phyloP scores from a whole-genome alignment of 2,888 invertebrate species.

The Hymenopus coronatus region DNA sequence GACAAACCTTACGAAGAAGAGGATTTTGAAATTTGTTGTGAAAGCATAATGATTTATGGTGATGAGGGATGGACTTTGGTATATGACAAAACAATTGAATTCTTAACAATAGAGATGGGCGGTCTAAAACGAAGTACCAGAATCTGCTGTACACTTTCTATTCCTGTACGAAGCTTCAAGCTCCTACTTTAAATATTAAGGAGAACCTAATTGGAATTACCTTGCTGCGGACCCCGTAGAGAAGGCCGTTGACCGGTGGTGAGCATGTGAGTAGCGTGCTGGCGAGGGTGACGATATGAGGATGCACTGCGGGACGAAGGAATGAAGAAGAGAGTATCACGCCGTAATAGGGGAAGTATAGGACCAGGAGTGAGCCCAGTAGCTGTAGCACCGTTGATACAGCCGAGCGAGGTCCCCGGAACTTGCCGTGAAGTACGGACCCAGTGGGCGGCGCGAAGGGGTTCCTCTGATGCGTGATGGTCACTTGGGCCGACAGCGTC shows the following conservation, averaged over 20 bases:
- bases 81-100: no score
- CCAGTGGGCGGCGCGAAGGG: constrained; percentile 57
- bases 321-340: constrained; percentile 54
- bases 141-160: no score
- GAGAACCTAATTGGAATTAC: background rate
- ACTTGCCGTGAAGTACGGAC: constrained; percentile 42
- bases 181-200: no score
- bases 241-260: constrained; percentile 70
- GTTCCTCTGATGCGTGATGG: constrained; percentile 77
- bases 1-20: no score
- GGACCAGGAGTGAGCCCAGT: constrained; percentile 65
- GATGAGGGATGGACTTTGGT: no score
- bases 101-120: no score
- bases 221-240: constrained; percentile 74
- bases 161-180: no score
- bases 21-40: no score
- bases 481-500: constrained; percentile 78
- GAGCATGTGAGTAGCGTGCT: constrained; percentile 67
- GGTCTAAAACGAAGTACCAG: no score
- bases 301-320: constrained; percentile 42
- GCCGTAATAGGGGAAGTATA: constrained; percentile 73
- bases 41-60: no score
- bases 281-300: constrained; percentile 57
- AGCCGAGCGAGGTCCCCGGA: constrained; percentile 54
- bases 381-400: constrained; percentile 69